Evolutionary conservation across 1,140 invertebrate genomes (phyloP).

Genomic region (Panagrolaimus sp.): DNA sequence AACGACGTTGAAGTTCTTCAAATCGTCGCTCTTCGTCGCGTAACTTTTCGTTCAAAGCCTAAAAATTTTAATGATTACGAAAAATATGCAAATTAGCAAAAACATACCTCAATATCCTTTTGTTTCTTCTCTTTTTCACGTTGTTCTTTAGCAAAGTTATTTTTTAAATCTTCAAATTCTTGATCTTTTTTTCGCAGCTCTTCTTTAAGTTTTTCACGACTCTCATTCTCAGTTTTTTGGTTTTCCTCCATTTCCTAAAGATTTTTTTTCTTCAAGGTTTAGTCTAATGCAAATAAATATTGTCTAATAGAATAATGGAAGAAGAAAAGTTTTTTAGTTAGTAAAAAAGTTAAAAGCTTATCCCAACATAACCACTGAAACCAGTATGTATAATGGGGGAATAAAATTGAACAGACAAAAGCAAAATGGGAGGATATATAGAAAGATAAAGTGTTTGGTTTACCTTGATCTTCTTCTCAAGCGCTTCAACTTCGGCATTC

Average conservation of each 20-base stretch:
- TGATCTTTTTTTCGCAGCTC: slow-evolving; percentile 38
- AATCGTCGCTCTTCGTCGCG: slow-evolving; percentile 26
- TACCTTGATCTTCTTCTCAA: slow-evolving; percentile 91
- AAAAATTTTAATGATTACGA: background rate
- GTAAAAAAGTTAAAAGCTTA: background rate
- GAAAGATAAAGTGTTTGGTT: slow-evolving; percentile 48
- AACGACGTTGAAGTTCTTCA: slow-evolving; percentile 25
- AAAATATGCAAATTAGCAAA: slow-evolving; percentile 2
- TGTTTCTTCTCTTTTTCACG: slow-evolving; percentile 30
- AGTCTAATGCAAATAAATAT: slow-evolving; percentile 2
- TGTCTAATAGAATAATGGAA: background rate
- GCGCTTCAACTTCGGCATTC: slow-evolving; percentile 94
- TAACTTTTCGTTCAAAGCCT: slow-evolving; percentile 44
- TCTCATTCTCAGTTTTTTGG: slow-evolving; percentile 28
- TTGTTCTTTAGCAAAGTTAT: slow-evolving; percentile 35
- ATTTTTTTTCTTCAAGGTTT: slow-evolving; percentile 9
- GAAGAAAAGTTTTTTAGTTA: no score
- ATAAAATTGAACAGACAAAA: background rate
- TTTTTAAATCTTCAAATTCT: slow-evolving; percentile 40
- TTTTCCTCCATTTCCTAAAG: slow-evolving; percentile 54
- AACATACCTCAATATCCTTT: slow-evolving; percentile 39
- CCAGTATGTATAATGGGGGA: background rate
- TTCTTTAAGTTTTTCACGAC: slow-evolving; percentile 35
- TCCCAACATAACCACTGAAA: background rate
- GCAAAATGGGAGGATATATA: background rate